Evolutionary conservation across 2,113 vertebrate genomes (phyloP), one percentile per base, ranked within the genome.

Genomic region (Archilochus colubris): DNA sequence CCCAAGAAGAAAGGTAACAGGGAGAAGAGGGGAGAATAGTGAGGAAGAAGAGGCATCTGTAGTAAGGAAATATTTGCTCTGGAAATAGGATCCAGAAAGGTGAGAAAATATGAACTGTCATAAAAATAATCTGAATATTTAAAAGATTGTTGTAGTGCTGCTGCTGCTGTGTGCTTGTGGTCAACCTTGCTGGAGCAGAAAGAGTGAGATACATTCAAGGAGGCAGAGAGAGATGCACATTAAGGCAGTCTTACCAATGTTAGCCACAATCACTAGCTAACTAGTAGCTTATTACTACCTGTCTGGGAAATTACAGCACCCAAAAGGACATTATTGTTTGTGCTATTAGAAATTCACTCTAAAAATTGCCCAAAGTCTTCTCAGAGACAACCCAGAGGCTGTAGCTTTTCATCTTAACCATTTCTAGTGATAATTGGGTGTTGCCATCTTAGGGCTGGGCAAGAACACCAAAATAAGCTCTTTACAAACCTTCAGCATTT

Each of bases 161-260:
- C 3, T 82, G 48, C n/a, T 55, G 17, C 73, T 48, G 44, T 19
- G 91, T 46, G 58, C 94, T 91, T 1, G 7, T 48, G 76, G 81
- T 62, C 33, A 50, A 76, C 78, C 33, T 55, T 33, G 85, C 48
- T 55, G 80, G 38, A 82, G 70, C 69, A n/a, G 48, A 82, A 44
- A 30, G 51, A 46, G 54, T 6, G 48, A 85, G 68, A 36, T 94
- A 73, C 89, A 88, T 89, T 96, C 82, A 74, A 43, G 48, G 87
- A 89, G 80, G 73, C 89, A 91, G 82, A n/a, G 88, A 36, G 50
- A 66, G 69, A 53, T 79, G 63, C 64, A 51, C 5, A 3, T 82
- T 86, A 96, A 96, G 95, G 94, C 92, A 89, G 44, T 23, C 43
- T 50, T 36, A 46, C 44, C 16, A 16, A 25, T 31, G 31, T 67